Evolutionary conservation across 23 tunicate genomes (phyloP).

Genomic region (Phallusia fumigata): DNA sequence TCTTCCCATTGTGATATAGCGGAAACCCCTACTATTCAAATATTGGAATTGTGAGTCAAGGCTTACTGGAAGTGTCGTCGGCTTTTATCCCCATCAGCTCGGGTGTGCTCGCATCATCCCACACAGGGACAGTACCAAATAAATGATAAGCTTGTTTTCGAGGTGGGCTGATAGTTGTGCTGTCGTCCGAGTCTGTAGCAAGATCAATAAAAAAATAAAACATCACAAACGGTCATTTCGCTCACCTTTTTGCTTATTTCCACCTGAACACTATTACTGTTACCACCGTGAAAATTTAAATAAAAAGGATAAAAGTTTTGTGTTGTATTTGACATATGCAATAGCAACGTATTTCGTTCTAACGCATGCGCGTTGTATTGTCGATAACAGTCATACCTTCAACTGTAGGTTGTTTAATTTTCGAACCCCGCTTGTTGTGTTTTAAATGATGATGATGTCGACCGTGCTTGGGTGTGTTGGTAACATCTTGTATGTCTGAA

Average conservation of each 20-base stretch:
- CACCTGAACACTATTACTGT: too few relatives aligned
- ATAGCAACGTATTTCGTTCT: too few relatives aligned
- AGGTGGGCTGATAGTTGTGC: conserved; percentile 66
- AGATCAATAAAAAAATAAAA: too few relatives aligned
- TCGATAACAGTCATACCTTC: neutral
- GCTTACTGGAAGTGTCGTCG: conserved; percentile 15
- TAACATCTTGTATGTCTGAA: neutral
- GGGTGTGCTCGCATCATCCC: conserved; percentile 52
- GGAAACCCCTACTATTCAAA: too few relatives aligned
- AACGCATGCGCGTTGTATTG: too few relatives aligned
- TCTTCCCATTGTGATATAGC: too few relatives aligned
- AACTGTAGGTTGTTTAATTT: conserved; percentile 12
- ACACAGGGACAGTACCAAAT: conserved; percentile 76
- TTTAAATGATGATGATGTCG: neutral
- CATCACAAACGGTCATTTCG: too few relatives aligned
- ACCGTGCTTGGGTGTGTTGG: neutral
- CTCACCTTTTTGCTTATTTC: too few relatives aligned
- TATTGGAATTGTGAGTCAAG: too few relatives aligned
- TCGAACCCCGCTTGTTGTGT: neutral
- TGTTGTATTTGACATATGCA: too few relatives aligned
- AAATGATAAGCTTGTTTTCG: conserved; percentile 70
- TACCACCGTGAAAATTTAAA: too few relatives aligned
- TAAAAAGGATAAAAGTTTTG: too few relatives aligned
- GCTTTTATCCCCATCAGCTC: conserved; percentile 27
- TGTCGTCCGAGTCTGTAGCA: conserved; percentile 27